Conservation (phyloP, 2,888 invertebrate genomes). For the Epinotia ramella region DNA sequence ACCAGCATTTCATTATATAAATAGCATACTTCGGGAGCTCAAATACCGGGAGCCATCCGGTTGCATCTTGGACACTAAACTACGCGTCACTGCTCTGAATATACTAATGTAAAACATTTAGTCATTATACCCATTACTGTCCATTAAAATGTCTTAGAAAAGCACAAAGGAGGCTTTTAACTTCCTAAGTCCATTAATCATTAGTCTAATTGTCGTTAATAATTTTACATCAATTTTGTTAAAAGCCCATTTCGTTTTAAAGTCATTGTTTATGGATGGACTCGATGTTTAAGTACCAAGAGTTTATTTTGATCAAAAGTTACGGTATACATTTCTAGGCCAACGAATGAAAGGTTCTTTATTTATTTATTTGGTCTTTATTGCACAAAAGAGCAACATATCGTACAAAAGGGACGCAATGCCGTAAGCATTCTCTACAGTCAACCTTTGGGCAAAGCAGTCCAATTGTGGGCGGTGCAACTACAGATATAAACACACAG, state of each 20-base stretch:
- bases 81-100: too few species aligned
- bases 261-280: slow-evolving; percentile 31
- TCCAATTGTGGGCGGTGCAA: too few species aligned
- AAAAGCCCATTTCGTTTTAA: slow-evolving; percentile 31
- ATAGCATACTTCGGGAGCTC: too few species aligned
- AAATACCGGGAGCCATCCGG: too few species aligned
- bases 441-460: too few species aligned
- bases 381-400: too few species aligned
- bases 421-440: too few species aligned
- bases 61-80: too few species aligned
- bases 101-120: slow-evolving; percentile 15
- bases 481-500: too few species aligned
- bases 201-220: slow-evolving; percentile 30
- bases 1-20: too few species aligned
- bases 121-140: slow-evolving; percentile 21
- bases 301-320: background rate
- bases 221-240: slow-evolving; percentile 38
- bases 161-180: slow-evolving; percentile 7
- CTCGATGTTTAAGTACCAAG: slow-evolving; percentile 18
- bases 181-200: slow-evolving; percentile 26
- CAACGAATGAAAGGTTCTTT: background rate
- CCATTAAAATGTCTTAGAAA: slow-evolving; percentile 7
- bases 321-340: background rate
- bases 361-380: too few species aligned
- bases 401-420: too few species aligned